Evolutionary conservation across 2,113 vertebrate genomes (phyloP), one percentile per base, ranked within the genome.

Genomic region (Scomber scombrus): DNA sequence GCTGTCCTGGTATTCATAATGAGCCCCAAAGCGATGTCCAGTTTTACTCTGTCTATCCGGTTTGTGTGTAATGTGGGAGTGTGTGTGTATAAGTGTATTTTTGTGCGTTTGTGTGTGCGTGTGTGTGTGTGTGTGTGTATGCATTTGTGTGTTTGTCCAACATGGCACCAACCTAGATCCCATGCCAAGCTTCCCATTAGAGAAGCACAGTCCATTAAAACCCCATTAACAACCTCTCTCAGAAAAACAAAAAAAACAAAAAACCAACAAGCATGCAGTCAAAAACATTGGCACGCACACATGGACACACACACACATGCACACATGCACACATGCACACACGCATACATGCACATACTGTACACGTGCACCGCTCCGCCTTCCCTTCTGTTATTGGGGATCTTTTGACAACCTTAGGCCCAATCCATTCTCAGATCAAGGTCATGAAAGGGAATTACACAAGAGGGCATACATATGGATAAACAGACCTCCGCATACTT

Each of bases 21-120:
- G 91, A 93, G 91, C 85, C 93, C 88, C 93, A 88, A 79, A 92
- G 90, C 76, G 76, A 85, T 91, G 90, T 92, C 91, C 93, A 87
- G 85, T 91, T 86, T 88, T 58, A 85, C 83, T 76, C 73, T 84
- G 81, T 84, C 71, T 85, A 50, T 87, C 72, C 13, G 1, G 76
- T 78, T 63, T 76, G 68, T 78, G 69, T 79, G 71, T 66, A 68
- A 46, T 54, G 43, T 71, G 9, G 55, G 49, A 62, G 50, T 56
- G 57, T 68, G 51, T 70, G 55, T 46, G 52, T 69, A 11, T 31
- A 26, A 26, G 26, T 6, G 54, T 63, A 31, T 63, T 11, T 54
- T 3, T 26, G 23, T 26, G 23, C 23, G 75, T 77, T 21, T 52
- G 55, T 55, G 79, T 72, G 55, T 46, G 40, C 57, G 57, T 66